Evolutionary conservation across 2,888 invertebrate genomes (phyloP).

Genomic region (Ormia ochracea): DNA sequence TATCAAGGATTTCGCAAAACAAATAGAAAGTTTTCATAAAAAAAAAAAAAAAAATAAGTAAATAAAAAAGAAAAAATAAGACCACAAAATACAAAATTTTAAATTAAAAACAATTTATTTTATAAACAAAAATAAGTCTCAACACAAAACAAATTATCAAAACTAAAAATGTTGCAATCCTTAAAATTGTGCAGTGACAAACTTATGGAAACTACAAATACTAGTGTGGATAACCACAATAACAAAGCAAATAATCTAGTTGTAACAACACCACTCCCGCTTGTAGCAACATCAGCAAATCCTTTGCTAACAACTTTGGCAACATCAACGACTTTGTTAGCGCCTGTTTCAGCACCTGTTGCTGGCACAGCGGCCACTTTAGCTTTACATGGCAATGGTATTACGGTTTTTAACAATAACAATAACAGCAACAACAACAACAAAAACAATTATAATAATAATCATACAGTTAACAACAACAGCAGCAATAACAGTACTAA

Average conservation of each 20-base stretch:
- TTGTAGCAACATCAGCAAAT: conserved; percentile 41
- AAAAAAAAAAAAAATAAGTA: background rate
- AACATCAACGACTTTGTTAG: conserved; percentile 41
- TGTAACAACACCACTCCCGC: conserved; percentile 60
- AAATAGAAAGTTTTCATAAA: background rate
- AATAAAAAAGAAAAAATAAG: background rate
- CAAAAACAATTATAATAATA: conserved; percentile 55
- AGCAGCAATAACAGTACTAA: conserved; percentile 65
- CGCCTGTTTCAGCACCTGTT: conserved; percentile 68
- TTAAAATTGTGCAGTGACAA: conserved; percentile 74
- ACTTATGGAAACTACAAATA: conserved; percentile 70
- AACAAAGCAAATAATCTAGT: conserved; percentile 51
- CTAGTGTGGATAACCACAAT: conserved; percentile 50
- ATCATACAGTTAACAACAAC: conserved; percentile 64
- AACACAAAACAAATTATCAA: conserved; percentile 64
- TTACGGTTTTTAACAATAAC: conserved; percentile 54
- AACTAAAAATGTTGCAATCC: conserved; percentile 75
- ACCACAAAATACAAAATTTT: background rate
- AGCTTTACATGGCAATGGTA: conserved; percentile 51
- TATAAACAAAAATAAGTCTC: conserved; percentile 9
- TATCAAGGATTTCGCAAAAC: background rate
- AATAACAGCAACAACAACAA: conserved; percentile 45
- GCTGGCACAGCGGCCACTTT: conserved; percentile 63
- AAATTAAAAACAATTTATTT: conserved; percentile 18
- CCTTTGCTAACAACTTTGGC: conserved; percentile 45